Evolutionary conservation across 2,113 vertebrate genomes (phyloP).

Genomic region (Takifugu flavidus): DNA sequence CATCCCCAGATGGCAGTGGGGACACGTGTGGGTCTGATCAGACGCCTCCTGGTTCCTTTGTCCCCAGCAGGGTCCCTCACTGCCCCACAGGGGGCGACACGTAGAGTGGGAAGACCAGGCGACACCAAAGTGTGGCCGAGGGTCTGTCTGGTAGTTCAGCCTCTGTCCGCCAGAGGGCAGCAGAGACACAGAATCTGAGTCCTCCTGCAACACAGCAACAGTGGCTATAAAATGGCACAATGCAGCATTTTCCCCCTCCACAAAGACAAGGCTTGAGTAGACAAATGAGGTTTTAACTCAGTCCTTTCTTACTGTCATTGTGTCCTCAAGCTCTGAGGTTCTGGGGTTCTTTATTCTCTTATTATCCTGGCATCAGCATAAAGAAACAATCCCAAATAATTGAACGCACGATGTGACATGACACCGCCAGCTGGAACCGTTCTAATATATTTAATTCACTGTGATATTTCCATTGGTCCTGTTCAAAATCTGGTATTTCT

Average conservation of each 20-base stretch:
- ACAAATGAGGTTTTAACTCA: no score
- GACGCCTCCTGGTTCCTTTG: conserved; percentile 44
- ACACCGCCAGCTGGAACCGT: no score
- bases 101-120: conserved; percentile 73
- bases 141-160: conserved; percentile 74
- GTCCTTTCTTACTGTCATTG: not conserved
- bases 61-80: conserved; percentile 61
- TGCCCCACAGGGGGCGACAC: conserved; percentile 73
- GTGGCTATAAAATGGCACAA: not conserved
- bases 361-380: no score
- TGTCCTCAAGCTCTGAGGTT: not conserved
- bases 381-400: no score
- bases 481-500: no score
- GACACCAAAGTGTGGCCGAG: conserved; percentile 77
- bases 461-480: no score
- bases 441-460: no score
- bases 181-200: conserved; percentile 32
- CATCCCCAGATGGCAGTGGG: conserved; percentile 75
- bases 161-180: conserved; percentile 54
- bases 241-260: not conserved
- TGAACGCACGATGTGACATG: no score
- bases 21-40: conserved; percentile 66
- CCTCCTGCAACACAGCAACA: conserved; percentile 35
- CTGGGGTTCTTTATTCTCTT: no score
- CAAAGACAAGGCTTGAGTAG: no score